Base-by-base conservation (phyloP, 2,888 invertebrate species). In the Phrixothrix hirtus region DNA sequence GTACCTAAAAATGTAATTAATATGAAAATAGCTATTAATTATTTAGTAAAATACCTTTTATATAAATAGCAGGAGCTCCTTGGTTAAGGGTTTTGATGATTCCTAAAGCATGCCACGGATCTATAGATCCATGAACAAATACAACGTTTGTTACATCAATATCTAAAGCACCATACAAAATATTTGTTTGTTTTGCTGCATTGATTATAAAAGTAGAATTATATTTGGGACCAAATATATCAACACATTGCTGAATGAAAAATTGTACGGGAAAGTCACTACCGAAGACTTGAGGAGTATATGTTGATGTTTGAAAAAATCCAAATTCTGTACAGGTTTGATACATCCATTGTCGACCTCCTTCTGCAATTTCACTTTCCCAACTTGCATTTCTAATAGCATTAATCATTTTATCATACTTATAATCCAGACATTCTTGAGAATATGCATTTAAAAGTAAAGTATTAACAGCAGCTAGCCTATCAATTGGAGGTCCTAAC, bases 271-370 rank as follows among this genome's bases (percentile, higher is more conserved):
- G 83, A 61, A 95, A 92, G 17, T 81, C 76, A 66, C 87, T 79
- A 0, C 93, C 90, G 70, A 95, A 95, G 31, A 74, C 60, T 75
- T 82, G 78, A 1, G 78, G 76, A 49, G 79, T 78, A 2, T 80
- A 82, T 0, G 86, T 84, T 0, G 95, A 92, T 0, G 93, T 90
- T 78, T 97, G 96, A 75, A 88, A 97, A 75, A 91, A 97, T 15
- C 95, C 96, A 72, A 96, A 97, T 74, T 97, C 97, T 0, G 90
- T 92, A 71, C 96, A 97, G 0, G 95, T 95, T 76, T 96, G 96
- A 73, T 94, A 96, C 51, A 83, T 87, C 96, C 96, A 96, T 67
- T 92, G 91, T 0, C 95, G 87, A 60, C 80, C 80, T 78, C 87
- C 88, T 72, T 84, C 85, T 9, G 85, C 81, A 35, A 76, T 75